Evolutionary conservation across 2,888 invertebrate genomes (phyloP).

Genomic region (Electrophaes corylata): DNA sequence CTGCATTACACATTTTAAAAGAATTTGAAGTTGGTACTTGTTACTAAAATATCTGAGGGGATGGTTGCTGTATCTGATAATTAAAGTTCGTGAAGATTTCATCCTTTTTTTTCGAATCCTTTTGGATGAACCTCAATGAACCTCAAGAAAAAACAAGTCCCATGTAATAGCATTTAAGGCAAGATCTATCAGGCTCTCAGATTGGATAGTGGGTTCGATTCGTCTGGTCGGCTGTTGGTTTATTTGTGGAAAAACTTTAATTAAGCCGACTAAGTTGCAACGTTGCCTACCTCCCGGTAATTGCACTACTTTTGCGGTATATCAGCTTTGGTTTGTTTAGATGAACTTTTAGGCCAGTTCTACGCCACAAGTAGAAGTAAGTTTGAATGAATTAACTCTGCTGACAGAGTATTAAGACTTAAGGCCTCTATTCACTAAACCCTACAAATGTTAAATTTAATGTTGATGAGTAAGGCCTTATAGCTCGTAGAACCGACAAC

Average conservation of each 20-base stretch:
- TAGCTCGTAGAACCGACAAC: no score
- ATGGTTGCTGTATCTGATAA: no score
- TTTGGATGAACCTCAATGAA: no score
- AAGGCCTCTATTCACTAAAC: no score
- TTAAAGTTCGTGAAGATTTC: no score
- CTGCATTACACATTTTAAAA: no score
- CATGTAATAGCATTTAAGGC: not conserved
- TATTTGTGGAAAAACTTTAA: slow-evolving; percentile 22
- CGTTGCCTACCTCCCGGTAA: slow-evolving; percentile 13
- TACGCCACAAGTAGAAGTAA: not conserved
- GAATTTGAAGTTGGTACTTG: no score
- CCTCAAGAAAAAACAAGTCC: not conserved
- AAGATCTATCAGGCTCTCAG: not conserved
- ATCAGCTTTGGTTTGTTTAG: slow-evolving; percentile 18
- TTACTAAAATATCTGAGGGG: no score
- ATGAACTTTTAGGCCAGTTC: slow-evolving; percentile 3
- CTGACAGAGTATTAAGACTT: no score
- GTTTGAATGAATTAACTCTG: not conserved
- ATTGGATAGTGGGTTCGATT: slow-evolving; percentile 18
- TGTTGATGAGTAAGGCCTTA: no score
- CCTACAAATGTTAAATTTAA: no score
- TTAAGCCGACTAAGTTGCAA: slow-evolving; percentile 24
- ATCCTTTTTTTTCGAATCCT: not conserved
- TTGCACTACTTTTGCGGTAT: slow-evolving; percentile 16
- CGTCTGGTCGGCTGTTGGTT: not conserved